A percentile compares a stretch with the other conserved stretches of the same genome.
phyloP scores from a whole-genome alignment of 1,140 invertebrate species.

The Zaprionus taronus region DNA sequence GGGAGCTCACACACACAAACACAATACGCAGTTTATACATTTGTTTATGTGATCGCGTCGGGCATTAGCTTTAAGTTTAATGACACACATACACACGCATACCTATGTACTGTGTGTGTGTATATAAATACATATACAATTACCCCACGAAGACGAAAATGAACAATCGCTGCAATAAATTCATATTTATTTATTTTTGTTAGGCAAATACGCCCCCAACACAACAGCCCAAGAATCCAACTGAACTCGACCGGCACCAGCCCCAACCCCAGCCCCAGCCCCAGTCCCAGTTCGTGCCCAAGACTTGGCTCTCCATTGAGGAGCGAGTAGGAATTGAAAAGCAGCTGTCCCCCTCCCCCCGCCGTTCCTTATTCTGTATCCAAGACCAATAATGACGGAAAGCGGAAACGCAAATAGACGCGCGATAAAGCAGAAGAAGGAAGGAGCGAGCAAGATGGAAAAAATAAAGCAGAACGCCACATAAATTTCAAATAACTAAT shows the following conservation, averaged over 20 bases:
- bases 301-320: constrained; percentile 50
- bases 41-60: constrained; percentile 71
- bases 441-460: not conserved
- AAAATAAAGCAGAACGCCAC: constrained; percentile 57
- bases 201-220: constrained; percentile 82
- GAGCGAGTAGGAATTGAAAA: constrained; percentile 50
- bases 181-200: constrained; percentile 82
- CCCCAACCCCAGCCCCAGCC: constrained; percentile 12
- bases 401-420: constrained; percentile 80
- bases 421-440: constrained; percentile 59
- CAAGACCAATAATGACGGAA: constrained; percentile 62
- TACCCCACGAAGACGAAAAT: constrained; percentile 38
- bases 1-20: constrained; percentile 22
- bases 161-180: constrained; percentile 77
- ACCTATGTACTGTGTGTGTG: constrained; percentile 1
- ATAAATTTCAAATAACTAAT: constrained; percentile 82
- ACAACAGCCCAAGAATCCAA: constrained; percentile 32
- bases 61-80: constrained; percentile 69
- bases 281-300: constrained; percentile 22
- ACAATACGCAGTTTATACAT: constrained; percentile 27
- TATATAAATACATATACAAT: not conserved
- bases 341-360: constrained; percentile 27
- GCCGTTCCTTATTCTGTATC: constrained; percentile 2
- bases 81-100: constrained; percentile 43
- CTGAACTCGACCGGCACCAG: constrained; percentile 15